Evolutionary conservation across 2,888 invertebrate genomes (phyloP).

Genomic region (Morpho achilles): DNA sequence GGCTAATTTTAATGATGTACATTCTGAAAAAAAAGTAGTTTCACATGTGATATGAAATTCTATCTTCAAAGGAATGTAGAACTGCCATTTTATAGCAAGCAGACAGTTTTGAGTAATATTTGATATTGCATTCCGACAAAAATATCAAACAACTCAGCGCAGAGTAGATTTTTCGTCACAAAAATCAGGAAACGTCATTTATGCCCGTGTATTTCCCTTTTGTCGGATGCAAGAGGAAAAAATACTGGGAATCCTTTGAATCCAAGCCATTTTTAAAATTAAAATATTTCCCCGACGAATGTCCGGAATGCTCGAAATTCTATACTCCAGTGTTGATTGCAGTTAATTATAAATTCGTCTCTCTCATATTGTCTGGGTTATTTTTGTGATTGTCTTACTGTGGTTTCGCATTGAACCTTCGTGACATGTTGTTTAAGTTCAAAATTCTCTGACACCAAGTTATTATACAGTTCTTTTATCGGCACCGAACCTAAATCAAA

Average conservation of each 20-base stretch:
- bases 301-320: conserved; percentile 71
- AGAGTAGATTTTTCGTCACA: conserved; percentile 9
- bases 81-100: too few species aligned
- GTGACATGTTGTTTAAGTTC: conserved; percentile 22
- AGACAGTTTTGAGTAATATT: background rate
- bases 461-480: conserved; percentile 51
- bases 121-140: conserved; percentile 3
- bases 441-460: conserved; percentile 26
- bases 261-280: conserved; percentile 11
- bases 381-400: conserved; percentile 43
- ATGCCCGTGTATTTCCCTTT: conserved; percentile 2
- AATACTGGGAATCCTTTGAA: conserved; percentile 11
- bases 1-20: too few species aligned
- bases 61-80: too few species aligned
- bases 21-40: too few species aligned
- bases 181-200: conserved; percentile 12
- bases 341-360: conserved; percentile 78
- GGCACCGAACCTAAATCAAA: conserved; percentile 65
- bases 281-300: conserved; percentile 36
- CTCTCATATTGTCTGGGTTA: conserved; percentile 70
- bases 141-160: conserved; percentile 2
- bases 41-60: too few species aligned
- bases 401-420: conserved; percentile 25
- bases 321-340: conserved; percentile 78
- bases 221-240: conserved; percentile 4